Percentiles rank a stretch among this genome's conserved stretches.
Conservation (phyloP, 2,888 invertebrate species). For the Tipula lateralis region DNA sequence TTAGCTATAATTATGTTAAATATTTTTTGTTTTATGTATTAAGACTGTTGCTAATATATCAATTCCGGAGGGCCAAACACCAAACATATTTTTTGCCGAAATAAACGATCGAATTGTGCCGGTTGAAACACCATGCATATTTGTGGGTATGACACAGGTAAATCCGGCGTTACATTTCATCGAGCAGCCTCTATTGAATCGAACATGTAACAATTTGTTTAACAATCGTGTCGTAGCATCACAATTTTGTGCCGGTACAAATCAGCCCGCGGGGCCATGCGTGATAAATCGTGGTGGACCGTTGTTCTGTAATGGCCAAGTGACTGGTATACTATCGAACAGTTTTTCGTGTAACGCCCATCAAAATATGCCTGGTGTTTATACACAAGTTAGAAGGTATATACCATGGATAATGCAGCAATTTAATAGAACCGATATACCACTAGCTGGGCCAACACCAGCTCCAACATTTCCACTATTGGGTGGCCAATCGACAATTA, state of each 20-base stretch:
- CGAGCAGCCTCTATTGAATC: background rate
- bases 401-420: background rate
- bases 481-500: background rate
- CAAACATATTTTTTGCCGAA: slow-evolving; percentile 28
- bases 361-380: background rate
- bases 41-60: background rate
- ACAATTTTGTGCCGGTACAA: slow-evolving; percentile 32
- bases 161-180: background rate
- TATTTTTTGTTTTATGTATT: background rate
- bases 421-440: slow-evolving; percentile 29
- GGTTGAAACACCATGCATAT: background rate
- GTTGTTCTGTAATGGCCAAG: slow-evolving; percentile 32
- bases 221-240: background rate
- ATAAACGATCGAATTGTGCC: slow-evolving; percentile 31
- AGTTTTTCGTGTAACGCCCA: slow-evolving; percentile 32
- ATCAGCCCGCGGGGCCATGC: background rate
- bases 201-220: background rate
- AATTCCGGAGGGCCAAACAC: slow-evolving; percentile 27
- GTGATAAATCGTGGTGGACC: slow-evolving; percentile 33
- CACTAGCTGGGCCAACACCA: slow-evolving; percentile 31
- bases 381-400: background rate
- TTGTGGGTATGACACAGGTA: background rate
- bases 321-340: slow-evolving; percentile 34
- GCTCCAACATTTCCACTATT: slow-evolving; percentile 39
- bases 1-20: background rate